Percentiles rank a stretch among this genome's conserved stretches.
These are phyloP conservation scores for Reticulitermes lucifugus DNA, from an alignment of 2,888 invertebrate genomes.

Conservation along the genomic window DNA sequence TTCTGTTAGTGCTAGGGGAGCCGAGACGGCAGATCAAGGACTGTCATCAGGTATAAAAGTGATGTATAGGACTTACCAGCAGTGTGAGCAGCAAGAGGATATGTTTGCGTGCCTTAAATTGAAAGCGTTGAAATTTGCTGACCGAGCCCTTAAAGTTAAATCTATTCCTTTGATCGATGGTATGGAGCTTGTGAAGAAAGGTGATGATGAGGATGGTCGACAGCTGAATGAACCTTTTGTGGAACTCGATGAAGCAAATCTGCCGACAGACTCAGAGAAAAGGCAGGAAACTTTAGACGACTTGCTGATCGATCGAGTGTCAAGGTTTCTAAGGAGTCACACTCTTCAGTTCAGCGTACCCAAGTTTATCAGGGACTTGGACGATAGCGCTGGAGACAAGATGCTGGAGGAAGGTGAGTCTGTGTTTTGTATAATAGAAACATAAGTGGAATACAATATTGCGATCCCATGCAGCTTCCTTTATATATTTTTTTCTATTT, in stretches of 20 bases:
- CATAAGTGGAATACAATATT: too few species aligned
- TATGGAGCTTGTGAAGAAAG: slow-evolving; percentile 39
- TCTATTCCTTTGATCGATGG: slow-evolving; percentile 43
- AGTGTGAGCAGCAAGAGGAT: slow-evolving; percentile 34
- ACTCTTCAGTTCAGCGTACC: slow-evolving; percentile 54
- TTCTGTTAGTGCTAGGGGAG: slow-evolving; percentile 2
- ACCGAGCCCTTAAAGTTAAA: slow-evolving; percentile 43
- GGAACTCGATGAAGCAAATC: slow-evolving; percentile 50
- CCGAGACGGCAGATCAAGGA: not conserved
- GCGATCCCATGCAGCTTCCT: too few species aligned
- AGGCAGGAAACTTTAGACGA: slow-evolving; percentile 56
- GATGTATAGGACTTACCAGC: slow-evolving; percentile 35
- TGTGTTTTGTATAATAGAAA: too few species aligned
- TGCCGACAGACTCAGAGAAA: slow-evolving; percentile 55
- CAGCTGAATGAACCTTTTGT: slow-evolving; percentile 27
- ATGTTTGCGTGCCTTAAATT: slow-evolving; percentile 44
- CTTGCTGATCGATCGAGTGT: slow-evolving; percentile 56
- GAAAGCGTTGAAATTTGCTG: slow-evolving; percentile 45
- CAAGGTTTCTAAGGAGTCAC: slow-evolving; percentile 57
- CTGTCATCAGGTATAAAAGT: slow-evolving; percentile 37
- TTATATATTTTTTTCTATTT: too few species aligned
- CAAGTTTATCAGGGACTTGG: slow-evolving; percentile 36
- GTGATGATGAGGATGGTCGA: not conserved
- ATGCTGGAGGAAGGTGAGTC: slow-evolving; percentile 17
- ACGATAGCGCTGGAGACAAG: not conserved